Base-by-base conservation (phyloP, 1,140 invertebrate genomes). In the Drosophila santomea region DNA sequence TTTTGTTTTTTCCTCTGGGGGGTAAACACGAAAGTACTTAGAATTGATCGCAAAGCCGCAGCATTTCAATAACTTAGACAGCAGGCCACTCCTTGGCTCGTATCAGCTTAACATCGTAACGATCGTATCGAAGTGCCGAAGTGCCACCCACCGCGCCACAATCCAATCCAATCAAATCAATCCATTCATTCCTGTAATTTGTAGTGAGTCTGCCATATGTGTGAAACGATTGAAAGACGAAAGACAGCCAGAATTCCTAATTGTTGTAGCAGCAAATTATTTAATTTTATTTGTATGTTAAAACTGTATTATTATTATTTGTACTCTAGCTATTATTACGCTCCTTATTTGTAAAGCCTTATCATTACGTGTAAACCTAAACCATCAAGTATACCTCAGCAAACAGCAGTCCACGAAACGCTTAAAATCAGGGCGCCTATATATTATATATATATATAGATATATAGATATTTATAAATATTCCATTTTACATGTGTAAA, bases 231-330 rank as follows among this genome's bases (percentile, higher is more conserved):
- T 14, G 68, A 32, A 64, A 67, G 62, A 66, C 45, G 68, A 32
- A 64, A 67, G 62, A 66, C 45, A 66, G 63, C n/a, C 35, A 41
- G 59, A 82, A 86, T 86, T 88, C 83, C 83, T 88, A 88, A 83
- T 89, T 86, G 83, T 86, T 86, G 83, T 86, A 88, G 83, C 83
- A 83, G 83, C 79, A 83, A 83, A 86, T 86, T 86, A 73, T 88
- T 78, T 82, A 82, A 86, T 74, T 74, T 74, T 71, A 76, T 68
- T 69, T 60, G 39, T 61, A 84, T 66, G 78, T 85, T 85, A 78
- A 74, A 71, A 48, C 74, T 82, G 75, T 81, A 74, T 86, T 78
- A 60, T 85, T 80, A 78, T 85, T 56, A 85, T 75, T 45, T 78
- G 47, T 80, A 44, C 62, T 25, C 4, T 44, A 25, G 32, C 60